Conservation (phyloP, 2,888 invertebrate genomes). For the Athalia cordata region DNA sequence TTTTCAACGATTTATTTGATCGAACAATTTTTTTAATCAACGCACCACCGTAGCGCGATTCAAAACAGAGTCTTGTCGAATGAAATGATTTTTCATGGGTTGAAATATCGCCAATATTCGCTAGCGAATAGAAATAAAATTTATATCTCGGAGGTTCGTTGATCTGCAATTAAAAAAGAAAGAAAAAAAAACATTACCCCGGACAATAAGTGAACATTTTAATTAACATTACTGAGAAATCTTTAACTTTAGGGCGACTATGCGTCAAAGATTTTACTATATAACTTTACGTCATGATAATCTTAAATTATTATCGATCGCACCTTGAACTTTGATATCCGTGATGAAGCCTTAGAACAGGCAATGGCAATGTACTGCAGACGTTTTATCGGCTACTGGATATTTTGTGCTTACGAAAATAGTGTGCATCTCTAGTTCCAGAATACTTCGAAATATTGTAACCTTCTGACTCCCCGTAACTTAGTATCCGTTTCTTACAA, state of each 20-base stretch:
- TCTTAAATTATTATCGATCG: neutral
- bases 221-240: neutral
- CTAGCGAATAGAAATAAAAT: neutral
- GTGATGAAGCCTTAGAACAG: neutral
- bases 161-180: neutral
- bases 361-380: neutral
- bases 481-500: neutral
- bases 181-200: neutral
- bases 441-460: constrained; percentile 1
- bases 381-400: constrained; percentile 2
- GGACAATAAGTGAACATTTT: neutral
- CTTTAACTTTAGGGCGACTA: neutral
- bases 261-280: constrained; percentile 1
- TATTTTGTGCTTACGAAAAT: constrained; percentile 26
- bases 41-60: neutral
- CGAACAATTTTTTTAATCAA: neutral
- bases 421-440: constrained; percentile 16
- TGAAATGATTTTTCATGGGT: neutral
- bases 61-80: neutral
- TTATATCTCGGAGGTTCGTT: neutral
- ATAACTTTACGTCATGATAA: neutral
- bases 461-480: neutral
- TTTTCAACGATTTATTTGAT: neutral
- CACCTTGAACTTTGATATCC: neutral
- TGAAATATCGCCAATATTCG: neutral